Percentiles rank a stretch among this genome's conserved stretches.
Evolutionary conservation across 2,113 vertebrate species (phyloP).

Genomic region (Zosterops lateralis): DNA sequence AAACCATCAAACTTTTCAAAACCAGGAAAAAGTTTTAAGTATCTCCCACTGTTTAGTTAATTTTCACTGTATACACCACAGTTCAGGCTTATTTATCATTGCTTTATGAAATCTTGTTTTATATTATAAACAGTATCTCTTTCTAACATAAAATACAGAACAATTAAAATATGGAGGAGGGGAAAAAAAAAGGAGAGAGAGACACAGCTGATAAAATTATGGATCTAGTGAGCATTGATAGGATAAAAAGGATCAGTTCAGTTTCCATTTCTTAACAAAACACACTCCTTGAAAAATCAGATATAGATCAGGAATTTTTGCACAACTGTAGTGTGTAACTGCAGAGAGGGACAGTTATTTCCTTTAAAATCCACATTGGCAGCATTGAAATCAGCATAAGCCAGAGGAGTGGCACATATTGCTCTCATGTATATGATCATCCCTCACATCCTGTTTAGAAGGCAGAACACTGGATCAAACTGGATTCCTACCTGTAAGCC

Average conservation of each 20-base stretch:
- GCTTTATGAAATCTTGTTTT: not conserved
- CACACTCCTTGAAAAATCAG: not conserved
- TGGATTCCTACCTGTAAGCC: not conserved
- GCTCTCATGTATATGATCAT: not conserved
- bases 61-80: not conserved
- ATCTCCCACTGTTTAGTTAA: not conserved
- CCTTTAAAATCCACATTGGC: not conserved
- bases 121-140: not conserved
- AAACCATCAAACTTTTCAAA: not conserved
- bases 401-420: not conserved
- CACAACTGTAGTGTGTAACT: not conserved
- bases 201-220: not conserved
- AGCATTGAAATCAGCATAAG: not conserved
- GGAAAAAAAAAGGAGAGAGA: accelerated
- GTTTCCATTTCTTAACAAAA: not conserved
- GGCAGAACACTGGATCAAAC: not conserved
- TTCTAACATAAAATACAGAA: not conserved
- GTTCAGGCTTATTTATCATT: not conserved
- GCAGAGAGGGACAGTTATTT: not conserved
- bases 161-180: not conserved
- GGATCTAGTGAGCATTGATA: not conserved
- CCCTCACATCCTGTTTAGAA: not conserved
- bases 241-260: not conserved
- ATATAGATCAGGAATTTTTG: not conserved
- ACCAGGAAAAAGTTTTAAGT: not conserved